phyloP scores from a whole-genome alignment of 2,797 vertebrate species.

The Micrastur ruficollis region DNA sequence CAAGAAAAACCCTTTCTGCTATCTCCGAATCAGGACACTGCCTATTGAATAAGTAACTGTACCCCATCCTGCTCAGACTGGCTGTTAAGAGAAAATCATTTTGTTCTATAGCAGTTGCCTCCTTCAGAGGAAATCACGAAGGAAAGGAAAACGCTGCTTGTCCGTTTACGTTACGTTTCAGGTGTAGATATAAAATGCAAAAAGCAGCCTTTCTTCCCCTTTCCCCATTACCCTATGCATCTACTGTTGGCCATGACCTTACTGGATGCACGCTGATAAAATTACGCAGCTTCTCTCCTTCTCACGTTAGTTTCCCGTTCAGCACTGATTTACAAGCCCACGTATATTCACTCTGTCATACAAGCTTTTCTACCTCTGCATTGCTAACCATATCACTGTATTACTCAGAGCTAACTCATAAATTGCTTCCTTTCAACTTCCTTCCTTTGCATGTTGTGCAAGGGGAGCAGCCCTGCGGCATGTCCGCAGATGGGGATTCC shows the following conservation, averaged over 20 bases:
- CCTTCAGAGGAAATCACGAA: neutral
- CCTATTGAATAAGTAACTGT: neutral
- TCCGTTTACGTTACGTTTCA: neutral
- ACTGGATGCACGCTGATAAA: neutral
- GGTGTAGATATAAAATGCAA: neutral
- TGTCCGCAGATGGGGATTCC: neutral
- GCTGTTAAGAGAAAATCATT: neutral
- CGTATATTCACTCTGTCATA: neutral
- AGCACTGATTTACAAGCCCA: constrained; percentile 24
- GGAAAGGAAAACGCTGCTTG: neutral
- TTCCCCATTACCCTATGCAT: neutral
- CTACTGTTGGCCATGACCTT: neutral
- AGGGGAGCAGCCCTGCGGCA: neutral
- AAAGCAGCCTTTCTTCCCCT: neutral
- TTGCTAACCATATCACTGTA: constrained; percentile 35
- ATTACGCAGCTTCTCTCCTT: neutral
- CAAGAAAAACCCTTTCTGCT: neutral
- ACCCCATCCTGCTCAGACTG: neutral
- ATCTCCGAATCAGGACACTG: neutral
- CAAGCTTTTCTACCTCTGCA: constrained; percentile 37
- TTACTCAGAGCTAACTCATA: constrained; percentile 63
- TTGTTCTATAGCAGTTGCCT: neutral
- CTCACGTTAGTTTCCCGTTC: neutral
- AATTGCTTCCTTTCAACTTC: constrained; percentile 71
- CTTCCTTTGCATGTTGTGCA: constrained; percentile 62